Evolutionary conservation across 2,888 invertebrate genomes (phyloP), one percentile per base, ranked within the genome.

Genomic region (Cephus sareptanus): DNA sequence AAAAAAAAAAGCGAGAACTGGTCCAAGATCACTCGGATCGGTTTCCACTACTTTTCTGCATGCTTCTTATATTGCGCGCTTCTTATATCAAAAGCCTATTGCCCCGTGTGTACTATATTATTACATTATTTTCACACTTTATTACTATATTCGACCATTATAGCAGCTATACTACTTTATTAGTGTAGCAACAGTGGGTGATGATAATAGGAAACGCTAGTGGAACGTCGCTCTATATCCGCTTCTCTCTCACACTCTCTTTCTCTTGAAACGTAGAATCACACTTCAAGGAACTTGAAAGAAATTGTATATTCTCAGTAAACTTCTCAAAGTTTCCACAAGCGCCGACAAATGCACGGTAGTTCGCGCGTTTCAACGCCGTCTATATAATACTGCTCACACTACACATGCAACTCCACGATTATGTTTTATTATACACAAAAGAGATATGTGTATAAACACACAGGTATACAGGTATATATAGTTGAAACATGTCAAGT

Each of bases 61-160:
- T 84, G 85, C 35, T 79, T 78, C 71, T 78, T 74, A 71, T 73
- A 37, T 78, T 77, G 79, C 80, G 81, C 81, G 82, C 82, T 81
- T 80, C 77, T 79, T 79, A 76, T 75, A 80, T 78, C 77, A 69
- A 73, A 79, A 81, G 76, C 77, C 79, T 79, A 74, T 76, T 79
- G 80, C 80, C 80, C 81, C 56, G 80, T 83, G 79, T 78, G 79
- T 80, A 79, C 71, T 74, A 79, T 77, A 79, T 79, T 76, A 73
- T 78, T 80, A 77, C 79, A 75, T 71, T 71, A 33, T 71, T 71
- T 71, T 71, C 15, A 71, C 31, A 71, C 33, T 31, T 33, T 71
- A 33, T 33, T 71, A 34, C 34, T 71, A 71, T 71, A 71, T 71
- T 71, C 71, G 4, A 71, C 31, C 13, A 33, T 4, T 71, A 71